These are phyloP conservation scores for Electrona antarctica DNA, from an alignment of 2,113 vertebrate genomes.

Conservation along the genomic window DNA sequence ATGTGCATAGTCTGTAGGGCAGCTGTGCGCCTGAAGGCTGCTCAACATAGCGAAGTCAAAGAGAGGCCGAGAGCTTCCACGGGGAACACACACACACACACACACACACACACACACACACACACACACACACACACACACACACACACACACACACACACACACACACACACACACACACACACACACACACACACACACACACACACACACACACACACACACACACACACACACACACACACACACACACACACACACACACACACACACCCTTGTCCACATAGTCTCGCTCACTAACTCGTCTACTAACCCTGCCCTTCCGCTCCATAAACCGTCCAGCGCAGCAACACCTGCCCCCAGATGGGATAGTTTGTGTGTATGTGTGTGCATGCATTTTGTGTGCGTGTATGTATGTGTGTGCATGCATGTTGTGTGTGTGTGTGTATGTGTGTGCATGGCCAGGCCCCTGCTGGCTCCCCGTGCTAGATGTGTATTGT, in stretches of 20 bases:
- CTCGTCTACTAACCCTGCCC: constrained; percentile 44
- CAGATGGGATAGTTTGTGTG: constrained; percentile 24
- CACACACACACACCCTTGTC: constrained; percentile 29
- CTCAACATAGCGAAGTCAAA: constrained; percentile 64
- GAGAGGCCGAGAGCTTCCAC: constrained; percentile 47
- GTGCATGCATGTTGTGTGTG: background rate
- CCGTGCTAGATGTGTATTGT: constrained; percentile 17
- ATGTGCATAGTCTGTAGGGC: constrained; percentile 41
- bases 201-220: constrained; percentile 7
- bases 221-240: constrained; percentile 3
- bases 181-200: background rate
- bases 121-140: constrained; percentile 15
- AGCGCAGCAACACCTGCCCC: constrained; percentile 64
- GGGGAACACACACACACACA: constrained; percentile 15
- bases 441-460: constrained; percentile 5
- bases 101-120: background rate
- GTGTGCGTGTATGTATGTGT: constrained; percentile 18
- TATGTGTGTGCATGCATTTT: background rate
- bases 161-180: constrained; percentile 3
- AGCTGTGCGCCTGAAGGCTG: constrained; percentile 65
- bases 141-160: background rate
- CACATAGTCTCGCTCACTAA: constrained; percentile 50
- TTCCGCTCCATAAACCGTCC: constrained; percentile 71
- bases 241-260: background rate
- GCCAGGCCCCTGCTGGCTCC: constrained; percentile 45